Conservation (phyloP, 2,113 vertebrate genomes). For the Thermophis baileyi region DNA sequence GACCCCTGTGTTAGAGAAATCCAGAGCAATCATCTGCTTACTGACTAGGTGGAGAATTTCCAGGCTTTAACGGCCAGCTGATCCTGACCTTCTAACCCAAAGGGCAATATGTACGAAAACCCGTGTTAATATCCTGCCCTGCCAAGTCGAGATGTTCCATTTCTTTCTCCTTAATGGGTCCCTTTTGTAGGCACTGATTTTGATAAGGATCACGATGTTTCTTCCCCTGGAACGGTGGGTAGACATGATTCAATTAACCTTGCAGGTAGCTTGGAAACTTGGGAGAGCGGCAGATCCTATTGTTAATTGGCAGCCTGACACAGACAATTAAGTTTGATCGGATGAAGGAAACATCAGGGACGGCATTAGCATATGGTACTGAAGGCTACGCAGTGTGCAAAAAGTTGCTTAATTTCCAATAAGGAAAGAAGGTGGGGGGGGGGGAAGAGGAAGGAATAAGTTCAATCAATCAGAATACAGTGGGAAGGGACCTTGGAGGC, state of each 20-base stretch:
- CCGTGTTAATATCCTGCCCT: neutral
- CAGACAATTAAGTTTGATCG: conserved; percentile 81
- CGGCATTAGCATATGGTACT: conserved; percentile 75
- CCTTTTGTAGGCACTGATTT: conserved; percentile 62
- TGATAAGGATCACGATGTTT: conserved; percentile 64
- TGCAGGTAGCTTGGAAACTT: conserved; percentile 75
- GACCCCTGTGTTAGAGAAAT: neutral
- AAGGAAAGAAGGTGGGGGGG: conserved; percentile 59
- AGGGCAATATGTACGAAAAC: neutral
- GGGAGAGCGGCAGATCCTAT: conserved; percentile 69
- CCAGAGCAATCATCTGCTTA: neutral
- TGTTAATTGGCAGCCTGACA: conserved; percentile 81
- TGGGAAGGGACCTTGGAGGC: neutral
- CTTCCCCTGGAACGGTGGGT: conserved; percentile 66
- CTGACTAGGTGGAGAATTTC: neutral
- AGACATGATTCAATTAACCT: conserved; percentile 84
- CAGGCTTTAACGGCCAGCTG: no score
- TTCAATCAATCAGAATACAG: neutral
- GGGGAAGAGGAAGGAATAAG: conserved; percentile 26
- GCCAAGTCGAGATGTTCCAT: neutral
- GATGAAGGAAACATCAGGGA: conserved; percentile 77
- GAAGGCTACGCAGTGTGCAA: conserved; percentile 71
- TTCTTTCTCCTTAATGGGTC: conserved; percentile 59
- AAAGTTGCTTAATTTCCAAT: conserved; percentile 78
- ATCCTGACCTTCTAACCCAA: neutral